Base-by-base conservation (phyloP, 2,797 vertebrate genomes). In the Miichthys miiuy region DNA sequence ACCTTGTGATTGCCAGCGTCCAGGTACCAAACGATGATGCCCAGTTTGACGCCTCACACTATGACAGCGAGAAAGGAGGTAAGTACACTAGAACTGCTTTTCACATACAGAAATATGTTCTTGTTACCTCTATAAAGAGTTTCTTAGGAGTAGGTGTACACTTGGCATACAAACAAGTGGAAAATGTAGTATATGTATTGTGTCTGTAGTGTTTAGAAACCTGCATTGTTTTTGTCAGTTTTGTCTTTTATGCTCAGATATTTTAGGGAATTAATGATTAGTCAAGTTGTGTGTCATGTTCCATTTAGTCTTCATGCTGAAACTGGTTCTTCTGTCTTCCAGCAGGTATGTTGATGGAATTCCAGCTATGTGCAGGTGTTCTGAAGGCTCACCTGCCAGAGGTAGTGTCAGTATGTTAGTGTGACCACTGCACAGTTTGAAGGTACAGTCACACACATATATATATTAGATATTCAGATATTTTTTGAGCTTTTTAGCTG, bases 11-110 rank as follows among this genome's bases (percentile, higher is more conserved):
- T 56, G 97, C 97, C 77, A 96, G 96, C 41, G 97, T 97, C 74
- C 98, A 98, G 95, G 95, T 98, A 81, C 97, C 97, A 12, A 98
- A 96, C 1, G 96, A 97, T n/a, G 97, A 98, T 16, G 97, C 96
- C 56, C 96, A 97, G 84, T 98, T 97, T 91, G 97, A 97, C 66
- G 92, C 96, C 46, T 96, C 96, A 0, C 97, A 98, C 51, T 97
- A 96, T 75, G 97, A 97, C 92, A 96, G 95, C 14, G 97, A 99
- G 46, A 98, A 98, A 95, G 97, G 97, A 96, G 97, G 97, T 98
- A 91, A 83, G 94, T 83, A 23, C 30, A 47, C 17, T 5, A 20
- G 5, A 12, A 14, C 6, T 60, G 16, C 25, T 23, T 54, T 60
- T 23, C 9, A 50, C 12, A n/a, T 20, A 11, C 27, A 18, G 42